phyloP scores from a whole-genome alignment of 2,888 invertebrate species.

The Gasteruption jaculator region DNA sequence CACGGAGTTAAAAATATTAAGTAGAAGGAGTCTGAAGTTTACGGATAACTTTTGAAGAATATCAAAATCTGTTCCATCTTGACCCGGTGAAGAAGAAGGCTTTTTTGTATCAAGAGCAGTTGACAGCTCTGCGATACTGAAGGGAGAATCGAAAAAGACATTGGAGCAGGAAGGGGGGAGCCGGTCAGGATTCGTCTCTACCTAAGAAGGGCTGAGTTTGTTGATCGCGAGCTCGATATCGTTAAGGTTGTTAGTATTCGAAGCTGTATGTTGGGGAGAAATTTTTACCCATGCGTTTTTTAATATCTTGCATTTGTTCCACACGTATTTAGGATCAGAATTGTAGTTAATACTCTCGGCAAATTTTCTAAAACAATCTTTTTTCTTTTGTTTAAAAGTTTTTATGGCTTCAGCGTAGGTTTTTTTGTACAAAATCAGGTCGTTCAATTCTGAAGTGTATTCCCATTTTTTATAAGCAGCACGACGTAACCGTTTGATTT shows the following conservation, averaged over 20 bases:
- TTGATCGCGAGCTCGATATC: background rate
- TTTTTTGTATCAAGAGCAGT: background rate
- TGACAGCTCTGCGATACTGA: conserved; percentile 1
- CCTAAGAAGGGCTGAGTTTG: conserved; percentile 6
- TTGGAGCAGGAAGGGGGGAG: conserved; percentile 1
- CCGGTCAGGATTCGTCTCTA: background rate
- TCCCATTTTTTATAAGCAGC: conserved; percentile 6
- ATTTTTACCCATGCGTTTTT: background rate
- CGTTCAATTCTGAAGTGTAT: background rate
- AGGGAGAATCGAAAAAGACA: conserved; percentile 1
- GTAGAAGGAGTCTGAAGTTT: background rate
- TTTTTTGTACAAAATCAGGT: conserved; percentile 3
- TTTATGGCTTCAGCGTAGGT: background rate
- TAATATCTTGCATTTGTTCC: background rate
- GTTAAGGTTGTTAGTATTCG: background rate
- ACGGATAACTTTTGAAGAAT: conserved; percentile 1
- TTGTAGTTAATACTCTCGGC: conserved; percentile 3
- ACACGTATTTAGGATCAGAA: background rate
- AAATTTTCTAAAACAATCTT: conserved; percentile 2
- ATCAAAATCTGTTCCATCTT: conserved; percentile 8
- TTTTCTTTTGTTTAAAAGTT: conserved; percentile 1
- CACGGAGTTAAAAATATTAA: conserved; percentile 9
- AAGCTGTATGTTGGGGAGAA: background rate
- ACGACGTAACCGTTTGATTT: conserved; percentile 1
- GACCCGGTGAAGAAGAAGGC: background rate